phyloP scores from a whole-genome alignment of 2,797 vertebrate species.

The Ptychobarbus kaznakovi region DNA sequence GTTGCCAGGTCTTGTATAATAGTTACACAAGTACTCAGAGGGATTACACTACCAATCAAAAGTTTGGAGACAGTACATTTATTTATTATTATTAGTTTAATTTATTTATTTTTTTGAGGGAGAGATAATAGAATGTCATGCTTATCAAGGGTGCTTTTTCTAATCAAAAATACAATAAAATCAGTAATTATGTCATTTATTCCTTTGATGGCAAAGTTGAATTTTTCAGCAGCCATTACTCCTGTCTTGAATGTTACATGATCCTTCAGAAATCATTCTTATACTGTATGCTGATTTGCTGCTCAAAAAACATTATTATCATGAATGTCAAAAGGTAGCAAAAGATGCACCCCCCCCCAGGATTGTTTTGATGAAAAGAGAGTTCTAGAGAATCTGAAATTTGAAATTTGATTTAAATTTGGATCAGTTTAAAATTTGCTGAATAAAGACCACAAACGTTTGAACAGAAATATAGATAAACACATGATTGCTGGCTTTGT shows the following conservation, averaged over 20 bases:
- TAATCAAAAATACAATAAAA: neutral
- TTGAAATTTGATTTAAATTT: neutral
- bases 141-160: neutral
- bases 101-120: no score
- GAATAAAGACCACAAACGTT: neutral
- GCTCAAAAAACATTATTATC: no score
- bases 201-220: neutral
- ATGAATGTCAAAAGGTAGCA: no score
- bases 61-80: no score
- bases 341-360: neutral
- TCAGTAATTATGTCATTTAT: neutral
- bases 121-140: neutral
- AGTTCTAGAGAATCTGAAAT: neutral
- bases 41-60: neutral
- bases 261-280: no score
- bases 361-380: neutral
- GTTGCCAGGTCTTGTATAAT: neutral
- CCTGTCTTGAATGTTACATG: no score
- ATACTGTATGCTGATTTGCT: no score
- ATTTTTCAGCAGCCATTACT: neutral
- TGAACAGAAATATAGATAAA: slow-evolving; percentile 74
- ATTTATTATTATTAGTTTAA: no score
- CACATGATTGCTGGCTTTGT: slow-evolving; percentile 91
- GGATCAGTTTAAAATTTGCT: neutral
- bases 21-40: neutral